Percentiles rank a stretch among this genome's conserved stretches.
phyloP scores from a whole-genome alignment of 1,140 invertebrate species.

The Drosophila bifasciata region DNA sequence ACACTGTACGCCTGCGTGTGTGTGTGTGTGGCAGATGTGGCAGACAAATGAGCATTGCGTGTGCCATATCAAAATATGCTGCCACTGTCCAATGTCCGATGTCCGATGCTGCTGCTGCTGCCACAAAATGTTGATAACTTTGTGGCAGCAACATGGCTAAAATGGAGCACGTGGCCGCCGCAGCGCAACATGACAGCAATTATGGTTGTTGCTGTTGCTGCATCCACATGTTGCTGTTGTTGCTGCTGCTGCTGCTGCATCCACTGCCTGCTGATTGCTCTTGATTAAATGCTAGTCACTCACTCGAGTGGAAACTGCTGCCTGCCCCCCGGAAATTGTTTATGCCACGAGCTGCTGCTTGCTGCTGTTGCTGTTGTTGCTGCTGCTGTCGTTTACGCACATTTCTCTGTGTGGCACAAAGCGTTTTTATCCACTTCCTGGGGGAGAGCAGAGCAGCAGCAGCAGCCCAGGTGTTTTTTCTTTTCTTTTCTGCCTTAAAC shows the following conservation, averaged over 20 bases:
- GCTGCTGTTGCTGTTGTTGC: conserved; percentile 45
- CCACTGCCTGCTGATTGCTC: conserved; percentile 66
- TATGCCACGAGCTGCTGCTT: conserved; percentile 69
- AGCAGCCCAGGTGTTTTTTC: conserved; percentile 37
- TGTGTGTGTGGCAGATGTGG: conserved; percentile 40
- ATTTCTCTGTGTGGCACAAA: conserved; percentile 37
- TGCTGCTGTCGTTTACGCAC: conserved; percentile 40
- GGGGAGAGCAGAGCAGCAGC: background rate
- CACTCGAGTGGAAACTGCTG: conserved; percentile 65
- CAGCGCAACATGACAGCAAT: conserved; percentile 51
- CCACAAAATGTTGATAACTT: conserved; percentile 62
- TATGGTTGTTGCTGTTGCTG: conserved; percentile 37
- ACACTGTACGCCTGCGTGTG: conserved; percentile 18
- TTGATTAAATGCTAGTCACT: conserved; percentile 79
- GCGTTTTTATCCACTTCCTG: conserved; percentile 43
- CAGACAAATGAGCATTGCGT: conserved; percentile 77
- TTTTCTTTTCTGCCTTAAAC: conserved; percentile 51
- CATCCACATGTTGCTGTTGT: conserved; percentile 19
- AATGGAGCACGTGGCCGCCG: conserved; percentile 66
- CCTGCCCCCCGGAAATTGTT: conserved; percentile 72
- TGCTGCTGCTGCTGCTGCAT: conserved; percentile 19
- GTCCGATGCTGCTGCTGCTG: conserved; percentile 54
- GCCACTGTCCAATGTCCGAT: conserved; percentile 26
- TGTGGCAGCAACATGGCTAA: conserved; percentile 54
- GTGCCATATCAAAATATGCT: conserved; percentile 69